Conservation (phyloP, 2,113 vertebrate genomes). For the Asarcornis scutulata region DNA sequence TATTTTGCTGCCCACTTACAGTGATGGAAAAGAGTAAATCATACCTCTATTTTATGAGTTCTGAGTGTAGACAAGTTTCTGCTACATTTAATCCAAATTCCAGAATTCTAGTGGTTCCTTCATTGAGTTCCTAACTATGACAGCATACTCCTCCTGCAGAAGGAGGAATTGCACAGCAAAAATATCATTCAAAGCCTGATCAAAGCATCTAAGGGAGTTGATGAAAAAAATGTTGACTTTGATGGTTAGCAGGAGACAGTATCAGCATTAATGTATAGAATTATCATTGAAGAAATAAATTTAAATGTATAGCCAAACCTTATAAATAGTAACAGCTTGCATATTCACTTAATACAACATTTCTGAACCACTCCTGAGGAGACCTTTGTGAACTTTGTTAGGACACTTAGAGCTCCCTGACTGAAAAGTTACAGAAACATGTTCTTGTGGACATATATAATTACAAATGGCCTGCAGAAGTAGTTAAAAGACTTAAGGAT, state of each 20-base stretch:
- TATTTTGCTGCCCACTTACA: not conserved
- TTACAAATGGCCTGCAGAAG: not conserved
- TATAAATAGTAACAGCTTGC: not conserved
- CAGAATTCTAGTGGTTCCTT: not conserved
- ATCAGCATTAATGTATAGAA: not conserved
- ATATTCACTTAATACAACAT: not conserved
- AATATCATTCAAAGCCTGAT: not conserved
- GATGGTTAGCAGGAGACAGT: not conserved
- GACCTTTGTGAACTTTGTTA: not conserved
- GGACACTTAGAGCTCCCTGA: not conserved
- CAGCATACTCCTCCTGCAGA: not conserved
- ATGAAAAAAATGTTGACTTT: not conserved
- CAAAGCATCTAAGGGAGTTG: not conserved
- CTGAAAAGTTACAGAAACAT: not conserved
- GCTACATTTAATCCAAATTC: not conserved
- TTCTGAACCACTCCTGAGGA: not conserved
- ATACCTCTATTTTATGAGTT: not conserved
- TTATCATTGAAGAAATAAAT: not conserved
- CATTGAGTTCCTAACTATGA: accelerated
- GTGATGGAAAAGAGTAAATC: not conserved
- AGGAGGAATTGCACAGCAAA: not conserved
- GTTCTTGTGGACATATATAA: not conserved
- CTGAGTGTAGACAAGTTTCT: not conserved
- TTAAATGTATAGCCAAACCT: not conserved
- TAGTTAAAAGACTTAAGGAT: not conserved